Evolutionary conservation across 1,140 invertebrate genomes (phyloP).

Genomic region (Carcinoscorpius rotundicauda): DNA sequence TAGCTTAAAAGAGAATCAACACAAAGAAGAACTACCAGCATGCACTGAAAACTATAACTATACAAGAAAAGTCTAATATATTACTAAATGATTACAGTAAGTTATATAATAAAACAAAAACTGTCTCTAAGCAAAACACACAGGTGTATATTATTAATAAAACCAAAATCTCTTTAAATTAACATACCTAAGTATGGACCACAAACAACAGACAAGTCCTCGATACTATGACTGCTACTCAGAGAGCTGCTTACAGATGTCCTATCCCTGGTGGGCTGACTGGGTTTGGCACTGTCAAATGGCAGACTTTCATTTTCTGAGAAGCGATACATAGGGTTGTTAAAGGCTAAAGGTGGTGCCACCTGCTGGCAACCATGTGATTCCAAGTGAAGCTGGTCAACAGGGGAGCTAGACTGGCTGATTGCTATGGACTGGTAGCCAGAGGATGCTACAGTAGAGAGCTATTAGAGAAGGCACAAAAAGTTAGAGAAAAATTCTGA

Average conservation of each 20-base stretch:
- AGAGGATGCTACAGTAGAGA: conserved; percentile 70
- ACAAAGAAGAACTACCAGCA: no score
- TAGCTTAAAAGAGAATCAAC: no score
- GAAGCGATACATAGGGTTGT: conserved; percentile 62
- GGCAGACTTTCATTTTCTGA: background rate
- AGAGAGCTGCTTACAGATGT: background rate
- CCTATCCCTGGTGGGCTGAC: conserved; percentile 19
- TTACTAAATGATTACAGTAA: no score
- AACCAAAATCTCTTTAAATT: no score
- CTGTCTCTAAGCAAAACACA: no score
- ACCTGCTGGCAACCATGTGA: background rate
- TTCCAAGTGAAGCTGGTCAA: conserved; percentile 39
- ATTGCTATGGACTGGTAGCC: conserved; percentile 85
- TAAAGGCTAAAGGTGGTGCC: conserved; percentile 59
- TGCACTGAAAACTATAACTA: no score
- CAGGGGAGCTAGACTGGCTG: conserved; percentile 78
- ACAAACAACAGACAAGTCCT: conserved; percentile 19
- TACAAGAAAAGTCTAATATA: no score
- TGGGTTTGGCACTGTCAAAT: conserved; percentile 13
- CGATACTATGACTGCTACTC: conserved; percentile 26
- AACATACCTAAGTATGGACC: no score
- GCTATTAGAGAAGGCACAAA: conserved; percentile 25
- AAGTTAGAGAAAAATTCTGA: no score
- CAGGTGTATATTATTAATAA: no score
- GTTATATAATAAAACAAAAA: no score